Base-by-base conservation (phyloP, 2,797 vertebrate genomes). In the Esox lucius region DNA sequence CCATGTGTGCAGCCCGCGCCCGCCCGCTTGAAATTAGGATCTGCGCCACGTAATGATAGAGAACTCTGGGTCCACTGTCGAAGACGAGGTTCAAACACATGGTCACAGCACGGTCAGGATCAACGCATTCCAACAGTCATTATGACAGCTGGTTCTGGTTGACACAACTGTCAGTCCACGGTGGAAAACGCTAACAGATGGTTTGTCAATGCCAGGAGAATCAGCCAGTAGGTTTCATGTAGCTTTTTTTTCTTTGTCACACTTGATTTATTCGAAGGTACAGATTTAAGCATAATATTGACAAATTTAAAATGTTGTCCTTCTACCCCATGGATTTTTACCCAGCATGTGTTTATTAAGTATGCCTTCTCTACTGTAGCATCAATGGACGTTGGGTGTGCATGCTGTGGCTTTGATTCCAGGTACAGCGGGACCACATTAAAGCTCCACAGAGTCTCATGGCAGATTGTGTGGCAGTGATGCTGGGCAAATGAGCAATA, bases 401-500 rank as follows among this genome's bases (percentile, higher is more conserved):
- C 53, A n/a, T 59, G 53, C n/a, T 59, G 53, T 9, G 53, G 53
- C 53, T 59, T 59, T 59, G 53, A 59, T 59, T 9, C n/a, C 33
- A 68, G 66, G 66, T 42, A 46, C 33, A 46, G 66, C 0, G 35
- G 19, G n/a, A 68, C 66, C 66, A 24, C 17, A n/a, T n/a, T 39
- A 68, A 19, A 19, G 11, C 19, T 22, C 66, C 28, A 24, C 33
- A 26, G 22, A 16, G 12, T 8, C 62, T 15, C 26, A 33, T 65
- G 13, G 62, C 11, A 42, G 33, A 35, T 19, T 19, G 16, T 9
- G 17, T 68, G 35, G 17, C 65, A 4, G 8, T 68, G 46, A 31
- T 6, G 75, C 77, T 73, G 59, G 75, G 61, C 82, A 67, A 67
- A 68, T 42, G 49, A 85, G 78, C 80, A 75, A 88, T 89, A 16